Evolutionary conservation across 2,888 invertebrate species (phyloP).

Genomic region (Spisula subtruncata): DNA sequence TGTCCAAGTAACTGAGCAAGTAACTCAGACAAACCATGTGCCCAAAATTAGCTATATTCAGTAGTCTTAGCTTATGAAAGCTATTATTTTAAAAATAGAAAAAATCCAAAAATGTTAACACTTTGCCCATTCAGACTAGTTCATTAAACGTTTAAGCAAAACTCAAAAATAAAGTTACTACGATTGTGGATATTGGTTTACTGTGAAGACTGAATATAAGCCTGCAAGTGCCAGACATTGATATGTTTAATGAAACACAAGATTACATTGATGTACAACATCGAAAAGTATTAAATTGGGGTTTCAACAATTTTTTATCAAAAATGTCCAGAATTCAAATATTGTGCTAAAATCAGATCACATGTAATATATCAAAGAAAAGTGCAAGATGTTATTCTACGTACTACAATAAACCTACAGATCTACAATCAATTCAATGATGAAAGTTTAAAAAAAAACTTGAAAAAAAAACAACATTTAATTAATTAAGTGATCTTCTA

Average conservation of each 20-base stretch:
- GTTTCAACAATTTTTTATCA: not conserved
- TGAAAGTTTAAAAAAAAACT: not conserved
- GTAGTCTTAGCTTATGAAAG: too few relatives aligned
- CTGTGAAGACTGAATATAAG: not conserved
- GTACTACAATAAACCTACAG: not conserved
- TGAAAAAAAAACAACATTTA: not conserved
- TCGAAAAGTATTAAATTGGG: not conserved
- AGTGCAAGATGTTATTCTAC: not conserved
- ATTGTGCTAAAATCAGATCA: not conserved
- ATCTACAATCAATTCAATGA: not conserved
- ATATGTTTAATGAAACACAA: not conserved
- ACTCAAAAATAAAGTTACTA: not conserved
- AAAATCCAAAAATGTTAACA: too few relatives aligned
- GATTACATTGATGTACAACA: not conserved
- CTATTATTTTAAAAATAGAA: too few relatives aligned
- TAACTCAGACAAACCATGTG: not conserved
- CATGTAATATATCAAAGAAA: not conserved
- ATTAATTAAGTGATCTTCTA: not conserved
- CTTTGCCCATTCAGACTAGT: too few relatives aligned
- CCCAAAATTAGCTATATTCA: not conserved
- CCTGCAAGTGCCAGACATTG: not conserved
- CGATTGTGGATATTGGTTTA: not conserved
- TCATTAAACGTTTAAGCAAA: too few relatives aligned
- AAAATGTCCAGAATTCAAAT: not conserved
- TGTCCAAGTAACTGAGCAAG: not conserved